phyloP scores from a whole-genome alignment of 2,797 vertebrate genomes.

The Typhlichthys subterraneus region DNA sequence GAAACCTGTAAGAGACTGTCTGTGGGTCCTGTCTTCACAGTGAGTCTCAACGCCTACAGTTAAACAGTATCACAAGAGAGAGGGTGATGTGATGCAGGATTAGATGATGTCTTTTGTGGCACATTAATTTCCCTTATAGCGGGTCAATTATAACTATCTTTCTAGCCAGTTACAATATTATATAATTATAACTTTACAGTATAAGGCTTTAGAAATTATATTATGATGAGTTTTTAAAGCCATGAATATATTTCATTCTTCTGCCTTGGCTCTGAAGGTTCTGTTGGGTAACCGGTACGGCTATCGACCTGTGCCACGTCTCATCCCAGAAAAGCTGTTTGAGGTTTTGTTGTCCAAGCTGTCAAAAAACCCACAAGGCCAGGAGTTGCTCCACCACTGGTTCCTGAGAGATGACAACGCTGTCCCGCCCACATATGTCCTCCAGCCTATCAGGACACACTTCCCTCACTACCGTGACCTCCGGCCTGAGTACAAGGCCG shows the following conservation, averaged over 20 bases:
- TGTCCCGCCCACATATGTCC: constrained; percentile 75
- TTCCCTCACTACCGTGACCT: constrained; percentile 68
- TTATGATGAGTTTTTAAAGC: background rate
- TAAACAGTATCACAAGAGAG: background rate
- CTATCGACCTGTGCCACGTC: constrained; percentile 67
- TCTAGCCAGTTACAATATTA: too few species aligned
- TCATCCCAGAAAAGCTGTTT: constrained; percentile 77
- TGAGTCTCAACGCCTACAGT: constrained; percentile 63
- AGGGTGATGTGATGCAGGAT: too few species aligned
- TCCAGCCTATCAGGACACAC: constrained; percentile 77
- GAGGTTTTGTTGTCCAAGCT: constrained; percentile 75
- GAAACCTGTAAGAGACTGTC: constrained; percentile 72
- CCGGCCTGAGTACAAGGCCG: constrained; percentile 48
- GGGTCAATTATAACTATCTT: too few species aligned
- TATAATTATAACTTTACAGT: too few species aligned
- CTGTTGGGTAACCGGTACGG: constrained; percentile 82
- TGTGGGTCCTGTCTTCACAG: constrained; percentile 76
- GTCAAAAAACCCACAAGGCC: constrained; percentile 53
- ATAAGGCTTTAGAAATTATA: background rate
- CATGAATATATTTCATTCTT: background rate
- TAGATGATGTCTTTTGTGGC: too few species aligned
- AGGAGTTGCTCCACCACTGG: constrained; percentile 70
- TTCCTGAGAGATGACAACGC: constrained; percentile 79
- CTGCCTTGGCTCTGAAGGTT: constrained; percentile 61
- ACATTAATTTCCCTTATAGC: too few species aligned